Conservation (phyloP, 2,113 vertebrate genomes). For the Ceyx cyanopectus region DNA sequence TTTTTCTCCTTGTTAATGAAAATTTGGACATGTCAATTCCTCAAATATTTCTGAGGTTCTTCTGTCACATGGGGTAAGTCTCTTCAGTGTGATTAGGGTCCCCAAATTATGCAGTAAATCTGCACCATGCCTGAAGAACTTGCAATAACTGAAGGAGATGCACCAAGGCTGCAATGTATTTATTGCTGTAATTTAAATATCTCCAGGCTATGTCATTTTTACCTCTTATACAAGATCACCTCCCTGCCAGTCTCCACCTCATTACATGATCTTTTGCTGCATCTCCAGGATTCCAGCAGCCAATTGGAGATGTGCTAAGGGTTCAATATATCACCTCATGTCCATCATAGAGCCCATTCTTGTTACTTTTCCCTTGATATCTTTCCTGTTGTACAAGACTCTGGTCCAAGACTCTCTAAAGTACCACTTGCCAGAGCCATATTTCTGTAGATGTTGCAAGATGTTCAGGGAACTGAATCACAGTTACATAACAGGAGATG, state of each 20-base stretch:
- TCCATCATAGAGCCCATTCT: background rate
- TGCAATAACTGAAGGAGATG: background rate
- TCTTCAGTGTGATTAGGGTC: background rate
- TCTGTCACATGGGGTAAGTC: background rate
- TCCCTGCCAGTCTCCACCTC: background rate
- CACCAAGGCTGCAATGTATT: background rate
- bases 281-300: background rate
- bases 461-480: background rate
- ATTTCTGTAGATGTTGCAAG: background rate
- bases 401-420: background rate
- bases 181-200: background rate
- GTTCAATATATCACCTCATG: accelerated
- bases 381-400: background rate
- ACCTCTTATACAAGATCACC: background rate
- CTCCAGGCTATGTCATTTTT: background rate
- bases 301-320: background rate
- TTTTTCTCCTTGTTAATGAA: background rate
- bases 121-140: background rate
- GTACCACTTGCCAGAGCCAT: accelerated
- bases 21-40: background rate
- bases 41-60: background rate
- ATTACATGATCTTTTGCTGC: background rate
- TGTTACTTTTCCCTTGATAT: background rate
- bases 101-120: background rate
- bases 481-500: background rate